phyloP scores from a whole-genome alignment of 2,113 vertebrate species.

The Chloroceryle aenea region DNA sequence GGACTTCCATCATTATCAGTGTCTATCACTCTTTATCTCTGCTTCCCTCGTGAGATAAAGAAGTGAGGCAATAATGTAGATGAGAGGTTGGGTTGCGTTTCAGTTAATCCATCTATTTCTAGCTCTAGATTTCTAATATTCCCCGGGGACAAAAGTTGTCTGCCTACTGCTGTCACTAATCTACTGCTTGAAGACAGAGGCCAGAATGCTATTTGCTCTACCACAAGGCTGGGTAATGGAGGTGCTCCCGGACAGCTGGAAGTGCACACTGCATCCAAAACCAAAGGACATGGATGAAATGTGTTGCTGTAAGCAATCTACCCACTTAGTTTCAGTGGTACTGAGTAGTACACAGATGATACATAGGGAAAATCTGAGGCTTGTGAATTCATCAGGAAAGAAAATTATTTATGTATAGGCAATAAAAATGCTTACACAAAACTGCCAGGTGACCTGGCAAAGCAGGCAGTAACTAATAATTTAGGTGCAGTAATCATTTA shows the following conservation, averaged over 20 bases:
- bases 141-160: slow-evolving; percentile 28
- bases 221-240: slow-evolving; percentile 73
- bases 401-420: neutral
- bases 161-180: slow-evolving; percentile 62
- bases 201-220: slow-evolving; percentile 67
- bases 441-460: neutral
- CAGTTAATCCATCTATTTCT: slow-evolving; percentile 71
- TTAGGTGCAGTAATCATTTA: neutral
- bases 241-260: slow-evolving; percentile 76
- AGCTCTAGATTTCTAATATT: slow-evolving; percentile 54
- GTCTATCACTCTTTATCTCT: slow-evolving; percentile 55
- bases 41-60: slow-evolving; percentile 64
- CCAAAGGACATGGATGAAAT: slow-evolving; percentile 69
- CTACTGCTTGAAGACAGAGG: slow-evolving; percentile 24
- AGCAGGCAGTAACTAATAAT: neutral
- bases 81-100: slow-evolving; percentile 56
- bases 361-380: neutral
- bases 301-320: slow-evolving; percentile 76
- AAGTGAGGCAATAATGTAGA: slow-evolving; percentile 58
- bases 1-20: slow-evolving; percentile 64
- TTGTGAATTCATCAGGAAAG: neutral
- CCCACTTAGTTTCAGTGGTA: slow-evolving; percentile 73
- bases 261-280: neutral
- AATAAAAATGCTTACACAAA: neutral
- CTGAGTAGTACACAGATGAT: neutral